Evolutionary conservation across 2,113 vertebrate genomes (phyloP).

Genomic region (Thamnophis sirtalis): DNA sequence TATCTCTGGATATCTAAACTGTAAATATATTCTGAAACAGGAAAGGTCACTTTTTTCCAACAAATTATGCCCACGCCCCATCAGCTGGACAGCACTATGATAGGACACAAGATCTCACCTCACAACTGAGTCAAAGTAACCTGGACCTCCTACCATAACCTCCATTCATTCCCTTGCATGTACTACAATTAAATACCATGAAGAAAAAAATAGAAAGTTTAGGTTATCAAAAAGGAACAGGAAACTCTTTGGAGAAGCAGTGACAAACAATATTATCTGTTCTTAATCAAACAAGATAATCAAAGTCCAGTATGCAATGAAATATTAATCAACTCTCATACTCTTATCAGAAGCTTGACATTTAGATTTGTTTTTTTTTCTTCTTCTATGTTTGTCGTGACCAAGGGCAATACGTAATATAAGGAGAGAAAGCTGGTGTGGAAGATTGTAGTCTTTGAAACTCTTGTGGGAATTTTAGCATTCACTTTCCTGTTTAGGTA

Average conservation of each 20-base stretch:
- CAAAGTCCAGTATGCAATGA: background rate
- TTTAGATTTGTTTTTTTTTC: background rate
- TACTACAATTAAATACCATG: constrained; percentile 1
- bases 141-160: rapidly evolving
- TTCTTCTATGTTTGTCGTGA: background rate
- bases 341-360: background rate
- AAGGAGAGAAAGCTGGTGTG: background rate
- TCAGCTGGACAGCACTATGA: constrained; percentile 8
- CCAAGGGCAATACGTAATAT: background rate
- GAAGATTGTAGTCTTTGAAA: background rate
- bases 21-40: constrained; percentile 22
- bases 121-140: background rate
- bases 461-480: background rate
- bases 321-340: background rate
- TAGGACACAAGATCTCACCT: background rate
- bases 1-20: constrained; percentile 7
- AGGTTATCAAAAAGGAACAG: constrained; percentile 2
- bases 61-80: background rate
- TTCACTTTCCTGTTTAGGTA: background rate
- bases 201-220: background rate
- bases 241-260: constrained; percentile 9
- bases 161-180: constrained; percentile 7
- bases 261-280: constrained; percentile 1
- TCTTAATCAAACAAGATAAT: background rate
- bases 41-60: background rate